Evolutionary conservation across 2,888 invertebrate species (phyloP).

Genomic region (Stictocephala bisonia): DNA sequence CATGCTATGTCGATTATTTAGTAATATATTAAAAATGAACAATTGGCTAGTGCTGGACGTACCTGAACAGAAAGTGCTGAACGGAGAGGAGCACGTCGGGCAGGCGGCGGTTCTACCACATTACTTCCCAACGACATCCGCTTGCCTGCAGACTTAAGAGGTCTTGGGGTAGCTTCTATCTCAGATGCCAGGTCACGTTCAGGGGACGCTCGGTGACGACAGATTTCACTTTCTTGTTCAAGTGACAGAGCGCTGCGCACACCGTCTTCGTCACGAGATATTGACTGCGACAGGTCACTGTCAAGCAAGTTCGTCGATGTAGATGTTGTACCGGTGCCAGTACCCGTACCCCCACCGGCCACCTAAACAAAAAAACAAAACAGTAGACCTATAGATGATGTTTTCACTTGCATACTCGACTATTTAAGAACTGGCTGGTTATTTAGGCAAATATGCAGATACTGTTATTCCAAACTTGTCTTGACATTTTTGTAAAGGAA

Average conservation of each 20-base stretch:
- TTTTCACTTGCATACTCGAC: too few relatives aligned
- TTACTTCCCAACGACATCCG: conserved; percentile 50
- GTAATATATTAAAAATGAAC: too few relatives aligned
- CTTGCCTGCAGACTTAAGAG: conserved; percentile 12
- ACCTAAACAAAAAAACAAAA: too few relatives aligned
- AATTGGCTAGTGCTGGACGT: too few relatives aligned
- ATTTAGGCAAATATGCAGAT: too few relatives aligned
- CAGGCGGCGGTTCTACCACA: conserved; percentile 7
- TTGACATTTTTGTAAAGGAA: too few relatives aligned
- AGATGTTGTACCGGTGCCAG: conserved; percentile 37
- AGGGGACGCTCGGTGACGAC: conserved; percentile 40
- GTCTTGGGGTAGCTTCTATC: neutral
- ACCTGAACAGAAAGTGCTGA: conserved; percentile 49
- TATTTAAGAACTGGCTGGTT: too few relatives aligned
- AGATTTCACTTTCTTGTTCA: conserved; percentile 48
- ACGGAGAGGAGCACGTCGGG: conserved; percentile 33
- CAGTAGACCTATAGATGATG: too few relatives aligned
- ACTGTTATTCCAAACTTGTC: too few relatives aligned
- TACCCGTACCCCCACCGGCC: conserved; percentile 2
- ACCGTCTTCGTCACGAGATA: conserved; percentile 33
- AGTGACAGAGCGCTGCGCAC: conserved; percentile 41
- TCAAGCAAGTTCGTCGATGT: conserved; percentile 23
- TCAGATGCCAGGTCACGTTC: neutral
- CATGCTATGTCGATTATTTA: too few relatives aligned
- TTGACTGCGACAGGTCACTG: conserved; percentile 40